A percentile compares a stretch with the other conserved stretches of the same genome.
Conservation (phyloP, 2,888 invertebrate species). For the Dasypolia templi region DNA sequence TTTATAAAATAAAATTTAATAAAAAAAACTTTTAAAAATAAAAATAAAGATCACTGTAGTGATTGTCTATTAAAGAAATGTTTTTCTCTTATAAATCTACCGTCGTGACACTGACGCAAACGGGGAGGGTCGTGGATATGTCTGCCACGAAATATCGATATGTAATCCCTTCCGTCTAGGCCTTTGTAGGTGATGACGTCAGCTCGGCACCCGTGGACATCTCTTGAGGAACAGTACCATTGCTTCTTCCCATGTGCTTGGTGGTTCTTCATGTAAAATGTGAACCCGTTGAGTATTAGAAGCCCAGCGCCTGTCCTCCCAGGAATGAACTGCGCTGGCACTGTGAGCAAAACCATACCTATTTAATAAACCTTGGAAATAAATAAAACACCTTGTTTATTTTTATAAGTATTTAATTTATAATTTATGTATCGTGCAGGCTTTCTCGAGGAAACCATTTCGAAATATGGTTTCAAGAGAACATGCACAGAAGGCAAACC, state of each 20-base stretch:
- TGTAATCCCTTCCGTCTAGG: slow-evolving; percentile 84
- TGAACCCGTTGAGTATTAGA: slow-evolving; percentile 86
- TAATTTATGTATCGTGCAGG: slow-evolving; percentile 52
- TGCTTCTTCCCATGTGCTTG: slow-evolving; percentile 88
- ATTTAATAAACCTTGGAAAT: slow-evolving; percentile 61
- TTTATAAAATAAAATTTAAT: slow-evolving; percentile 66
- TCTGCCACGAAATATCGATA: slow-evolving; percentile 86
- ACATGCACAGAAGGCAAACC: slow-evolving; percentile 45
- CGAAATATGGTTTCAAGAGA: slow-evolving; percentile 51
- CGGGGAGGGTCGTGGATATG: slow-evolving; percentile 87
- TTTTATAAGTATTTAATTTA: slow-evolving; percentile 46
- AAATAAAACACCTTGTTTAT: slow-evolving; percentile 66
- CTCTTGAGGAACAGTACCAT: slow-evolving; percentile 88
- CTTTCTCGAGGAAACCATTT: slow-evolving; percentile 55
- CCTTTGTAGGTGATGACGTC: slow-evolving; percentile 88
- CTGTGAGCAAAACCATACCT: slow-evolving; percentile 80
- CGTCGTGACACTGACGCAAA: slow-evolving; percentile 85
- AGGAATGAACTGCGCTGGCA: slow-evolving; percentile 87
- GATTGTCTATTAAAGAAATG: slow-evolving; percentile 74
- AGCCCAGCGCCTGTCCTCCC: slow-evolving; percentile 86
- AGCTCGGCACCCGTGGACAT: slow-evolving; percentile 86
- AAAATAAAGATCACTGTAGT: slow-evolving; percentile 69
- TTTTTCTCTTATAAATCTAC: slow-evolving; percentile 87
- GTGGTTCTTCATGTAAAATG: slow-evolving; percentile 89
- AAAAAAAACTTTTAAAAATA: slow-evolving; percentile 65